Conservation (phyloP, 2,797 vertebrate species). For the Varecia variegata region DNA sequence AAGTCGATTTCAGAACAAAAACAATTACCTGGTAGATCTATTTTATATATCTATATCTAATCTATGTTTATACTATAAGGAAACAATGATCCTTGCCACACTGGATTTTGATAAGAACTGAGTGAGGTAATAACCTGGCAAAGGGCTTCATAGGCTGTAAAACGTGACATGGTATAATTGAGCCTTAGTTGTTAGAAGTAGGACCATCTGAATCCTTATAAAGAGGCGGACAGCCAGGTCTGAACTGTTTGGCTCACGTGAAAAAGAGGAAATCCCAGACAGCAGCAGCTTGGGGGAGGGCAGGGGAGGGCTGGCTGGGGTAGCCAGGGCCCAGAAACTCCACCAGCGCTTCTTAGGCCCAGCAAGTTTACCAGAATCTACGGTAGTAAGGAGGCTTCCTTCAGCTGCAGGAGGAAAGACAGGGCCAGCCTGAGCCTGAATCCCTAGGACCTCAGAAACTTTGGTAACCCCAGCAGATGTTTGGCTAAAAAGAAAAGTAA, state of each 20-base stretch:
- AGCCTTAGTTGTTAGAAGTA: not conserved
- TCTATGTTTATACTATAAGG: not conserved
- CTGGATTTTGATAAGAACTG: not conserved
- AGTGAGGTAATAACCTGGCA: not conserved
- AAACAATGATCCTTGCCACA: not conserved
- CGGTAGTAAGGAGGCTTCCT: not conserved
- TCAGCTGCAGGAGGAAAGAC: not conserved
- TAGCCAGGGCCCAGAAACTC: not conserved
- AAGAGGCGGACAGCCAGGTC: not conserved
- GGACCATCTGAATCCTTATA: not conserved
- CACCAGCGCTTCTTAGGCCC: not conserved
- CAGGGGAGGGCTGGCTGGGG: not conserved
- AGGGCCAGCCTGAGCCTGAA: not conserved
- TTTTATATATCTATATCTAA: not conserved
- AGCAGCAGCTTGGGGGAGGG: accelerated
- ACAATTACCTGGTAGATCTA: not conserved
- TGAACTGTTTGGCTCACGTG: not conserved
- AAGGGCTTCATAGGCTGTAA: not conserved
- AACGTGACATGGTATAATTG: not conserved
- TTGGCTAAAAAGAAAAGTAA: not conserved
- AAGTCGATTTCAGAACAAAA: not conserved
- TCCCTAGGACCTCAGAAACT: not conserved
- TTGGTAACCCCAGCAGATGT: not conserved
- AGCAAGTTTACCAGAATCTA: not conserved
- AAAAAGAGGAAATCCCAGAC: not conserved